Conservation (phyloP, 2,888 invertebrate genomes). For the Keiferia lycopersicella region DNA sequence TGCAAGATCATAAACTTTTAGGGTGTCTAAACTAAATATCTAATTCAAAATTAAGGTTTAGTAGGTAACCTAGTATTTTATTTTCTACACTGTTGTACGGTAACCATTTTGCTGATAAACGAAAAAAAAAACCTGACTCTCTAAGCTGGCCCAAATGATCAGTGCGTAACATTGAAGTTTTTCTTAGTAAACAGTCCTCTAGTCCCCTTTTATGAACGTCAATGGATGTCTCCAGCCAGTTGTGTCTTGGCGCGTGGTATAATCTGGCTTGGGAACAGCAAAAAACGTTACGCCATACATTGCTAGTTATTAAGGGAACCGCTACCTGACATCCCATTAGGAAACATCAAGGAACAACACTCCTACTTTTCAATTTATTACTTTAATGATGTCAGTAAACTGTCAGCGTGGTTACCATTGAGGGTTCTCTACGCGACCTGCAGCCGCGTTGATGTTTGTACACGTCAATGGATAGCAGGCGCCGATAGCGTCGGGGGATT, state of each 20-base stretch:
- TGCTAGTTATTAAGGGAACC: too few species aligned
- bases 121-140: too few species aligned
- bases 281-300: too few species aligned
- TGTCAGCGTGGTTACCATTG: neutral
- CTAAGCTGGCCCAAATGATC: neutral
- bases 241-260: neutral
- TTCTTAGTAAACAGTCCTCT: neutral
- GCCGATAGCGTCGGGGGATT: constrained; percentile 34
- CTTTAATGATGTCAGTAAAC: neutral
- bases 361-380: neutral
- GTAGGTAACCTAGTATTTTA: too few species aligned
- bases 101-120: too few species aligned
- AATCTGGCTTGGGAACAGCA: too few species aligned
- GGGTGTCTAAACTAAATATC: too few species aligned
- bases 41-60: too few species aligned
- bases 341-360: too few species aligned
- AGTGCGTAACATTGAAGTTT: neutral
- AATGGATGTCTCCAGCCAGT: neutral
- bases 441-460: neutral
- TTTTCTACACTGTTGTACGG: too few species aligned
- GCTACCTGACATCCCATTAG: too few species aligned
- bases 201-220: neutral
- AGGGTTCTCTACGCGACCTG: neutral
- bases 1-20: too few species aligned
- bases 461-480: neutral